phyloP scores from a whole-genome alignment of 2,113 vertebrate species.

The Trichechus manatus region DNA sequence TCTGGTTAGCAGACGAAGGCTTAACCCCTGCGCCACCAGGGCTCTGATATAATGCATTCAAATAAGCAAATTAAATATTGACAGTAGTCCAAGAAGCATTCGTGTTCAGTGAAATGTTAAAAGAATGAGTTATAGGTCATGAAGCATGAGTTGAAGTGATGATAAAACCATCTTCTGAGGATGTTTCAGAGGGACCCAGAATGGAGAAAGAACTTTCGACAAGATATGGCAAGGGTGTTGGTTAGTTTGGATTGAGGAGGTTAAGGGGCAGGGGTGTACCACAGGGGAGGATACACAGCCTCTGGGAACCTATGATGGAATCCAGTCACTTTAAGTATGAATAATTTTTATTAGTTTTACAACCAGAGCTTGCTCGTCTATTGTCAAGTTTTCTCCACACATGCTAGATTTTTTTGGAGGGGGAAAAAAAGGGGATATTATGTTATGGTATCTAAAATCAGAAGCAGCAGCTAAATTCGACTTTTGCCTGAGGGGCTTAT shows the following conservation, averaged over 20 bases:
- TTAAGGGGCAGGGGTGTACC: too few species aligned
- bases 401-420: background rate
- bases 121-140: background rate
- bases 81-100: background rate
- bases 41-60: background rate
- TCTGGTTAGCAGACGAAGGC: too few species aligned
- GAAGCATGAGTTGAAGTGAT: background rate
- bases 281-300: background rate
- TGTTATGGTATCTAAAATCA: conserved; percentile 26
- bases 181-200: background rate
- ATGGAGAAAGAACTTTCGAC: background rate
- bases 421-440: background rate
- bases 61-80: background rate
- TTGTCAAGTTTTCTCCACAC: conserved; percentile 36
- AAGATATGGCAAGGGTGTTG: accelerated
- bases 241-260: background rate
- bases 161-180: background rate
- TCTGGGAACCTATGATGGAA: background rate
- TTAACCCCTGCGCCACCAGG: too few species aligned
- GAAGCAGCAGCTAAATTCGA: conserved; percentile 4
- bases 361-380: background rate
- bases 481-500: background rate
- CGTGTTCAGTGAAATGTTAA: background rate
- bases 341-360: conserved; percentile 7
- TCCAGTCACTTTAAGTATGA: background rate